A percentile compares a stretch with the other conserved stretches of the same genome.
phyloP scores from a whole-genome alignment of 2,797 vertebrate genomes.

The Spheniscus humboldti region DNA sequence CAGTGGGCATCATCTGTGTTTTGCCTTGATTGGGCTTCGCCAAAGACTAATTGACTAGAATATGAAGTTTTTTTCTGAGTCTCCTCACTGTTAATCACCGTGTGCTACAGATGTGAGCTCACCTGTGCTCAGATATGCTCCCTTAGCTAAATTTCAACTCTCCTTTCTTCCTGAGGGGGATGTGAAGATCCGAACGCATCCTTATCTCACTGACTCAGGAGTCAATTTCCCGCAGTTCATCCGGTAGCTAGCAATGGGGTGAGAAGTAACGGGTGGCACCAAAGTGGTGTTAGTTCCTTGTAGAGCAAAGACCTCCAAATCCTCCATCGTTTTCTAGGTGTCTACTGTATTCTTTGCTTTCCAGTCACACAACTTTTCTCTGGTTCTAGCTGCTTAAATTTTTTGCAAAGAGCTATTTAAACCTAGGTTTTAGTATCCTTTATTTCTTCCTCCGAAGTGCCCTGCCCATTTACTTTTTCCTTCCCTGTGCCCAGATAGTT shows the following conservation, averaged over 20 bases:
- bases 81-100: neutral
- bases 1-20: constrained; percentile 54
- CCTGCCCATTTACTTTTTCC: neutral
- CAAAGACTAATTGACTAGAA: constrained; percentile 68
- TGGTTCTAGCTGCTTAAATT: constrained; percentile 45
- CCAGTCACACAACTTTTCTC: neutral
- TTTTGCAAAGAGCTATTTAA: constrained; percentile 48
- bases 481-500: neutral
- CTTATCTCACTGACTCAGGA: constrained; percentile 67
- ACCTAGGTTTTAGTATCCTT: constrained; percentile 44
- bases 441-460: constrained; percentile 26
- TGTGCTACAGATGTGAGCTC: neutral
- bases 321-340: constrained; percentile 20
- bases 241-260: constrained; percentile 40
- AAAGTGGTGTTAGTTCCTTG: constrained; percentile 29
- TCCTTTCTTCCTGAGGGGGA: constrained; percentile 28
- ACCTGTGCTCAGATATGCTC: neutral
- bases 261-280: constrained; percentile 39
- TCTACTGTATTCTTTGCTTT: constrained; percentile 45
- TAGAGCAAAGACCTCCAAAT: constrained; percentile 59
- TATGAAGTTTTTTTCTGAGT: neutral
- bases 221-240: constrained; percentile 36
- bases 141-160: constrained; percentile 25
- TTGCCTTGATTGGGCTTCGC: constrained; percentile 68
- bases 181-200: constrained; percentile 45